Base-by-base conservation (phyloP, 2,888 invertebrate species). In the Diloba caeruleocephala region DNA sequence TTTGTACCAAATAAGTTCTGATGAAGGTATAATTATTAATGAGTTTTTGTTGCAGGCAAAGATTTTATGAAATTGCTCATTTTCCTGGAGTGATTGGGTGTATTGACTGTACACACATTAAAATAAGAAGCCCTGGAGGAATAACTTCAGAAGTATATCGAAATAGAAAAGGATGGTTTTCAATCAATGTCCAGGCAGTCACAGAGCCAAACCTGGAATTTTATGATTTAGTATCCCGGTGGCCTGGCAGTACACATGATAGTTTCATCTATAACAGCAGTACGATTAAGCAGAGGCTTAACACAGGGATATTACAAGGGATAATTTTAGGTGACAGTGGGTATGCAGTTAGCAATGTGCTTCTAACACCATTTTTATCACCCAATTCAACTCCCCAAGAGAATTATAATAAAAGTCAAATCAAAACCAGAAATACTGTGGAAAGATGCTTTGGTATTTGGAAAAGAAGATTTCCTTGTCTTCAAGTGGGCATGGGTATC, bases 131-230 rank as follows among this genome's bases (percentile, higher is more conserved):
- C 21, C 73, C 68, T 5, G 71, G 72, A 15, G 65, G 69, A 28
- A 33, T 12, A 6, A 41, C 45, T 21, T 58, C 68, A 7, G 68
- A 75, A 51, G 54, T 63, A 3, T 72, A 49, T 33, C 51, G 57
- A 25, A 71, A 73, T 37, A 54, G 56, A 28, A 56, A 70, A 17
- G 68, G 70, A 2, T 71, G 44, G 37, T 63, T 63, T 49, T 74
- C 62, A 10, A 49, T 75, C 0, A 73, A 72, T 34, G 65, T 74
- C 2, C 72, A 75, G 26, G 60, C 60, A 26, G 68, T 75, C 1
- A 53, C 65, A 7, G 68, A 67, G 0, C 68, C 75, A 6, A 62
- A 72, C 17, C 42, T 71, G 10, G 53, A 65, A 41, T 68, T 73
- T 57, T 71, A 42, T 29, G 65, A 73, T 53, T 32, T 73, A 28